Evolutionary conservation across 1,140 invertebrate genomes (phyloP), one percentile per base, ranked within the genome.

Genomic region (Drosophila ogumai): DNA sequence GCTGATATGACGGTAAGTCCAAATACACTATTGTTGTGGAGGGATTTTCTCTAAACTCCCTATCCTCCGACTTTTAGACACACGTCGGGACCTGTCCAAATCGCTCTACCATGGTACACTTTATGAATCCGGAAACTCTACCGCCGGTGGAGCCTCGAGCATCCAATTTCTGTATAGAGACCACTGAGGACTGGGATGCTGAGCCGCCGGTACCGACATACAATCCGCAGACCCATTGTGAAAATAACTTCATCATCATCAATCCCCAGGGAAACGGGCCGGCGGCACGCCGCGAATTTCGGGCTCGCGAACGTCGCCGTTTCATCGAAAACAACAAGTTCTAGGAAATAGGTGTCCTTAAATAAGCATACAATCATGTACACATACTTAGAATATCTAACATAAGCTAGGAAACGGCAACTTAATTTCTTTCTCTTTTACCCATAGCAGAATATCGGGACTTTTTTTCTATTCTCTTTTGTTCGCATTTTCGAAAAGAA

Each of bases 131-230:
- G 6, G 61, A 77, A 19, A 40, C n/a, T 17, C 6, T 68, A n/a
- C 47, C 58, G 0, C 41, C 47, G 4, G 6, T 12, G 9, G 32
- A 49, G 7, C 22, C 44, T 2, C 13, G n/a, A 2, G 3, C 8
- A 0, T 10, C 19, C 12, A 6, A 44, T 1, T 49, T 49, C 7
- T 5, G 4, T 9, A n/a, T 66, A 3, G 46, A 61, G 3, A 15
- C 36, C 2, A 6, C 15, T 0, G 84, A 87, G 36, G 60, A 87
- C 40, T 87, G 82, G 82, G 82, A 87, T 13, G 44, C 43, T 9
- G 79, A 79, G 3, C 77, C 81, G 12, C 38, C 57, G 3, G 64
- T 22, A 4, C 2, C 46, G 0, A 67, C 66, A 0, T 87, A 88
- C 38, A 13, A 87, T 63, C 79, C 82, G 3, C 7, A 13, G 3